Conservation (phyloP, 2,888 invertebrate species). For the Rhogogaster chlorosoma region DNA sequence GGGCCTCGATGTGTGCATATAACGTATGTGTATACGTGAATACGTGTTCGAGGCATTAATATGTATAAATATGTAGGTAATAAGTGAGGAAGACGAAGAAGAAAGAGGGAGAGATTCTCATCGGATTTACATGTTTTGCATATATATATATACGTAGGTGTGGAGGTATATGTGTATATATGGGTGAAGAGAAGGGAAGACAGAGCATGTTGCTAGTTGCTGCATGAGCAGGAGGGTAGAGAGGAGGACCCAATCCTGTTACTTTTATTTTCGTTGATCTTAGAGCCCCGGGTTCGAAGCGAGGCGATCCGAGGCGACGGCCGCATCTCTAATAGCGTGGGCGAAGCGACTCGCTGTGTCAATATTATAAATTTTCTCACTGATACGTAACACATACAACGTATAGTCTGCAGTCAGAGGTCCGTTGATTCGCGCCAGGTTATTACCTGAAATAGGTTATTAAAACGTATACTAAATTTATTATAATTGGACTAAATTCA, state of each 20-base stretch:
- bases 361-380: conserved; percentile 48
- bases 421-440: conserved; percentile 37
- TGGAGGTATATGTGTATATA: neutral
- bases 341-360: conserved; percentile 38
- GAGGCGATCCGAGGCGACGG: neutral
- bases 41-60: neutral
- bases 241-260: neutral
- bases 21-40: neutral
- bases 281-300: conserved; percentile 7
- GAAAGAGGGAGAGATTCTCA: conserved; percentile 18
- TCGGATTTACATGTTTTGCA: conserved; percentile 50
- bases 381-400: neutral
- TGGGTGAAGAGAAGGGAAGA: neutral
- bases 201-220: neutral
- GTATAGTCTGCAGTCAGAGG: neutral
- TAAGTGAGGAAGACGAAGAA: neutral
- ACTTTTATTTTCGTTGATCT: conserved; percentile 46
- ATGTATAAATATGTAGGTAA: conserved; percentile 16
- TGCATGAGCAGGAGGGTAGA: neutral
- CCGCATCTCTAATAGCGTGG: conserved; percentile 17
- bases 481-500: conserved; percentile 51
- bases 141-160: neutral
- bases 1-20: neutral
- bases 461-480: conserved; percentile 59
- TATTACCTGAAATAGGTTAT: conserved; percentile 56